These are phyloP conservation scores for Halichondria panicea DNA, from an alignment of 37 sponge, comb jelly and placozoan species.

Conservation along the genomic window DNA sequence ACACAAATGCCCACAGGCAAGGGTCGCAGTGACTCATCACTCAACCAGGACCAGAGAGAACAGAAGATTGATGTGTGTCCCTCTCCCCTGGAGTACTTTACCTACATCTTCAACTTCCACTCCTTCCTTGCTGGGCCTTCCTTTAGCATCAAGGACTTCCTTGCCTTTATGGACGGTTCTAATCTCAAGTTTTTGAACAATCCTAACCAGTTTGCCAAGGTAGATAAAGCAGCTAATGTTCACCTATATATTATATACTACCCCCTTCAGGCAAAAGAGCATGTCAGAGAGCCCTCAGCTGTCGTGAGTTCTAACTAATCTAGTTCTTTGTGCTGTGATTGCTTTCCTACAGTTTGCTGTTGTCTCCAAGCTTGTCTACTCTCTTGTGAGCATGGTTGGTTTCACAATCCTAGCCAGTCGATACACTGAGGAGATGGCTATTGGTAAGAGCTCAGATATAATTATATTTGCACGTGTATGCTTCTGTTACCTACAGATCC, in stretches of 20 bases:
- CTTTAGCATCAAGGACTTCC: conserved; percentile 60
- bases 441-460: no score
- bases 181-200: no score
- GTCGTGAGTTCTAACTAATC: not conserved
- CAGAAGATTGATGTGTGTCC: conserved; percentile 48
- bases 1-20: conserved; percentile 9
- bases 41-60: conserved; percentile 66
- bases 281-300: conserved; percentile 6
- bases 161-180: conserved; percentile 74
- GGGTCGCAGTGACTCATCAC: conserved; percentile 39
- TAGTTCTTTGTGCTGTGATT: not conserved
- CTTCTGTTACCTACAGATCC: no score
- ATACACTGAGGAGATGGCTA: no score
- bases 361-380: no score
- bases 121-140: conserved; percentile 75
- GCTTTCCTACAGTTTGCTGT: no score
- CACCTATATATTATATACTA: no score
- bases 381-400: no score
- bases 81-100: conserved; percentile 63
- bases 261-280: not conserved
- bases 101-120: conserved; percentile 84
- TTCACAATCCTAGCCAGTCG: no score
- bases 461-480: no score
- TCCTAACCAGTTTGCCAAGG: no score
- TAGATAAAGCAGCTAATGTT: no score